phyloP scores from a whole-genome alignment of 2,797 vertebrate genomes.

The Xiphophorus birchmanni region DNA sequence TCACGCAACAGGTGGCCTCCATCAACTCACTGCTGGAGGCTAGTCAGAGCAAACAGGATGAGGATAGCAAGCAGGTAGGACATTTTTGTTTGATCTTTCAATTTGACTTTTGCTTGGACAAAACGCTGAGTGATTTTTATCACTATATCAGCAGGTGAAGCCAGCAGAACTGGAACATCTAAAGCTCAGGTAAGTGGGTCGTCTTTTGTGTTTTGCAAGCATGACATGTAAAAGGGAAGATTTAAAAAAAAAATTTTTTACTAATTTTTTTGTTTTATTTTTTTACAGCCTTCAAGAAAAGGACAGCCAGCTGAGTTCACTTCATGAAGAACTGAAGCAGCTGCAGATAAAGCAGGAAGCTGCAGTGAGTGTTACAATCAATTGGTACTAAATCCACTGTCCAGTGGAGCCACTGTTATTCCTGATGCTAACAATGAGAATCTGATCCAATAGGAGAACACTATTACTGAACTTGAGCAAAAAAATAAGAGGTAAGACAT shows the following conservation, averaged over 20 bases:
- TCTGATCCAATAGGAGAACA: slow-evolving; percentile 57
- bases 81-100: background rate
- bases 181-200: slow-evolving; percentile 79
- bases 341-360: slow-evolving; percentile 64
- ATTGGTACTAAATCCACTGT: slow-evolving; percentile 5
- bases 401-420: background rate
- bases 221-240: background rate
- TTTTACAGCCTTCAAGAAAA: slow-evolving; percentile 69
- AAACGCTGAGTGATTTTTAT: slow-evolving; percentile 17
- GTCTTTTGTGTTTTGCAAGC: background rate
- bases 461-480: slow-evolving; percentile 57
- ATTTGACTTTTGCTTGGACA: background rate
- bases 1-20: slow-evolving; percentile 84
- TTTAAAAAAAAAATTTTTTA: background rate
- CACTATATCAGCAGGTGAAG: slow-evolving; percentile 67
- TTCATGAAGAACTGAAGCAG: slow-evolving; percentile 71
- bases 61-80: slow-evolving; percentile 61
- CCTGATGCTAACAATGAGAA: slow-evolving; percentile 17
- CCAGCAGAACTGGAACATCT: slow-evolving; percentile 81
- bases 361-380: slow-evolving; percentile 54
- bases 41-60: slow-evolving; percentile 79
- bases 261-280: slow-evolving; percentile 2
- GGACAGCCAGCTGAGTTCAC: slow-evolving; percentile 58
- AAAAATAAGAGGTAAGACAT: slow-evolving; percentile 59
- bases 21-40: slow-evolving; percentile 89